Evolutionary conservation across 2,888 invertebrate genomes (phyloP).

Genomic region (Polymixis flavicincta): DNA sequence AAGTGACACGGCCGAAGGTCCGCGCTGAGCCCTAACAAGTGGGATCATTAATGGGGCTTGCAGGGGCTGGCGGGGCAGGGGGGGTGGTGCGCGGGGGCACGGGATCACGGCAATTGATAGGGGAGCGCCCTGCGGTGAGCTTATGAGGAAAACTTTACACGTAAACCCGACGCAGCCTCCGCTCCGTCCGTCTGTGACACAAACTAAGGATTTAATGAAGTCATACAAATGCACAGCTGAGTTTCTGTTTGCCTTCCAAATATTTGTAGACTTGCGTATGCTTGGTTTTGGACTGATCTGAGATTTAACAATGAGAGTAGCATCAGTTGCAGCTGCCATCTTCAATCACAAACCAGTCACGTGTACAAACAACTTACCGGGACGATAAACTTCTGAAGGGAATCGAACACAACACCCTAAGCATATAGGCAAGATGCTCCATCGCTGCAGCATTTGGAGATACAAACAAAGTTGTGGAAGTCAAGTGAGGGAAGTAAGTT

Average conservation of each 20-base stretch:
- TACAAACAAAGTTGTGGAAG: conserved; percentile 54
- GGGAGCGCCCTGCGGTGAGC: conserved; percentile 87
- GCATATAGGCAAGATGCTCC: conserved; percentile 46
- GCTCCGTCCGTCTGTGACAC: conserved; percentile 67
- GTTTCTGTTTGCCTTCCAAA: conserved; percentile 44
- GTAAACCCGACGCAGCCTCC: conserved; percentile 81
- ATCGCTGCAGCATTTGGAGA: conserved; percentile 53
- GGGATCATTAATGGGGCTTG: conserved; percentile 87
- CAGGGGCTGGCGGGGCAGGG: conserved; percentile 64
- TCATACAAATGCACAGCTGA: conserved; percentile 71
- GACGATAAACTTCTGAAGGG: conserved; percentile 45
- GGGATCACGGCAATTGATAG: conserved; percentile 85
- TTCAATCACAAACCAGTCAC: conserved; percentile 49
- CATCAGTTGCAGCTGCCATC: neutral
- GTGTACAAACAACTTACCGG: conserved; percentile 46
- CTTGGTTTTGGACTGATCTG: conserved; percentile 9
- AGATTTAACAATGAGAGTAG: neutral
- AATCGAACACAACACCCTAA: conserved; percentile 41
- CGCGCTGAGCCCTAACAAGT: conserved; percentile 89
- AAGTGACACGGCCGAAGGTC: conserved; percentile 87
- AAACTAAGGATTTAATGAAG: conserved; percentile 77
- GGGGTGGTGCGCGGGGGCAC: conserved; percentile 60
- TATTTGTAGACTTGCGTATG: conserved; percentile 22
- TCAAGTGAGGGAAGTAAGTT: conserved; percentile 50
- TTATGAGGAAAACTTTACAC: conserved; percentile 89